Base-by-base conservation (phyloP, 2,113 vertebrate species). In the Stegastes partitus region DNA sequence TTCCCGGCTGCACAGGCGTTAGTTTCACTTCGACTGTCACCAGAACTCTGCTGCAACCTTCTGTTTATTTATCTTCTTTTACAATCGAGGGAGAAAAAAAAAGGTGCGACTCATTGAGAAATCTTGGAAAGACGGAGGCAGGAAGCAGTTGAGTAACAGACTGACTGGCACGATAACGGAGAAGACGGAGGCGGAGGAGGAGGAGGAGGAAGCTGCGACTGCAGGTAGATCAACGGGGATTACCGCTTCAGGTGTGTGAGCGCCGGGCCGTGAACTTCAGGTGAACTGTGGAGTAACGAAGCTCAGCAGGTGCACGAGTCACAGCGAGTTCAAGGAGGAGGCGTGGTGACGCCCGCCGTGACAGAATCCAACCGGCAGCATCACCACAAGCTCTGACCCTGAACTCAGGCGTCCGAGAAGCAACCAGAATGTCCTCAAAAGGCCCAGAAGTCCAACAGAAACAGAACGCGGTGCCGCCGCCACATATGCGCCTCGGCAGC, bases 271-370 rank as follows among this genome's bases (percentile, higher is more conserved):
- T 81, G 68, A 83, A 85, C 83, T 71, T 4, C 45, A 58, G 7
- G 26, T 89, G 85, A 90, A 87, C 86, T 6, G 0, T n/a, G 2
- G 73, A 0, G 49, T 87, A 34, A n/a, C 62, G 0, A 42, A 62
- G 58, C 70, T 3, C 49, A 57, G 79, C 87, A 92, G 88, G 89
- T 89, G 87, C 72, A 68, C 49, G 47, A 83, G 81, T 90, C 86
- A 86, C 31, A 39, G 67, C 0, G 64, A 86, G 86, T 84, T 92
- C 81, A 91, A 50, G 63, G 51, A 83, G 74, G 73, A 74, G 12
- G 65, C 71, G 34, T 69, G 65, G 70, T 31, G 75, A 71, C 65
- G 37, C 22, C 22, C 0, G 1, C 9, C 12, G 4, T 49, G 11
- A 56, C 6, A 45, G 14, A 25, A 2, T 23, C 28, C 16, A 23